Conservation (phyloP, 2,113 vertebrate genomes). For the Dendropsophus ebraccatus region DNA sequence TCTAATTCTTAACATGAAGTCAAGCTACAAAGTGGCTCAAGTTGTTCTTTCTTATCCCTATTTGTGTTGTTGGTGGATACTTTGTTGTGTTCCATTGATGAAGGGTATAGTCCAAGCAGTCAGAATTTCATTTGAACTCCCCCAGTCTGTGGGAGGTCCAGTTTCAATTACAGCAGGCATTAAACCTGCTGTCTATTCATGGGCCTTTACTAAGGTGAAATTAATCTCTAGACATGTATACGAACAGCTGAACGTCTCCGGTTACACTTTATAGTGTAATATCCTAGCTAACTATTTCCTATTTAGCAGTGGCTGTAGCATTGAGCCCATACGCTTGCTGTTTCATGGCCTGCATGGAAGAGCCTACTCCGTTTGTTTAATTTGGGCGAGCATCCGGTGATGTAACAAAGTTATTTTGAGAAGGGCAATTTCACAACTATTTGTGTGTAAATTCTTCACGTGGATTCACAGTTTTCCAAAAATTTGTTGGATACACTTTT, state of each 20-base stretch:
- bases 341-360: conserved; percentile 32
- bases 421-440: conserved; percentile 19
- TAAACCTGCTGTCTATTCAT: conserved; percentile 58
- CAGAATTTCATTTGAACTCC: conserved; percentile 59
- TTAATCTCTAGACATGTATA: conserved; percentile 55
- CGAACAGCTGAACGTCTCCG: conserved; percentile 54
- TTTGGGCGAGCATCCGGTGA: conserved; percentile 49
- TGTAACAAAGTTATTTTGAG: conserved; percentile 30
- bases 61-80: conserved; percentile 54
- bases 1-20: conserved; percentile 51
- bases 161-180: conserved; percentile 54
- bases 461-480: conserved; percentile 27
- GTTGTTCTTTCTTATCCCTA: conserved; percentile 55
- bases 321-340: conserved; percentile 39
- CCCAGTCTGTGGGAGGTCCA: conserved; percentile 57
- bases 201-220: conserved; percentile 51
- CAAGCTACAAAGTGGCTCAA: conserved; percentile 54
- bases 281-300: conserved; percentile 54
- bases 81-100: conserved; percentile 43
- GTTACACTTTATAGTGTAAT: conserved; percentile 54
- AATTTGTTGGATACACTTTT: not conserved
- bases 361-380: conserved; percentile 8
- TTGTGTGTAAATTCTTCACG: conserved; percentile 1
- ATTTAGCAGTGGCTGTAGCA: conserved; percentile 43
- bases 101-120: conserved; percentile 25